Evolutionary conservation across 2,888 invertebrate genomes (phyloP).

Genomic region (Pandemis heparana): DNA sequence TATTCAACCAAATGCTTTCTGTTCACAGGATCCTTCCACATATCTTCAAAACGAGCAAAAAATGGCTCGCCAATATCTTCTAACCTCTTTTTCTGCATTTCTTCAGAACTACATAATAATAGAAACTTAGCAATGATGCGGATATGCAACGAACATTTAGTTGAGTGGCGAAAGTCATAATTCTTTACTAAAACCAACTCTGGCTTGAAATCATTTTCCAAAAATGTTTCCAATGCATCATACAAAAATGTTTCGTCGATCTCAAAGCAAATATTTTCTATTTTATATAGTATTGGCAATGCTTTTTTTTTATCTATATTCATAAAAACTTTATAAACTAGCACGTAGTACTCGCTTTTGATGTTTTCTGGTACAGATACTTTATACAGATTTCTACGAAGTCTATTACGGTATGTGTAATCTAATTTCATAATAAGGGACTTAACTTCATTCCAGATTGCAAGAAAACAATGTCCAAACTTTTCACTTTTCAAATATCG

Average conservation of each 20-base stretch:
- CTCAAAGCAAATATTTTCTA: conserved; percentile 27
- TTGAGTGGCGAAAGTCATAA: background rate
- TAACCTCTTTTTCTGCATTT: conserved; percentile 13
- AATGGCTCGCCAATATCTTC: conserved; percentile 10
- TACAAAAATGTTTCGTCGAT: conserved; percentile 13
- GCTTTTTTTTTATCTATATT: background rate
- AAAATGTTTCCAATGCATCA: background rate
- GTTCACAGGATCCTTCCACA: background rate
- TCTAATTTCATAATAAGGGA: conserved; percentile 12
- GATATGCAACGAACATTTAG: background rate
- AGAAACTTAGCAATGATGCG: conserved; percentile 18
- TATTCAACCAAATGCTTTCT: background rate
- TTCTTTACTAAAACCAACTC: background rate
- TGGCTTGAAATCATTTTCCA: conserved; percentile 3
- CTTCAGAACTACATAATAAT: conserved; percentile 20
- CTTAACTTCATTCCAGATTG: conserved; percentile 21
- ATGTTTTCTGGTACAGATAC: conserved; percentile 8
- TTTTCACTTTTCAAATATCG: conserved; percentile 7
- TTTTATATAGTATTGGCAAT: background rate
- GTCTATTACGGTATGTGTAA: background rate
- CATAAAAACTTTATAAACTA: conserved; percentile 17
- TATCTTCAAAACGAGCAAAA: conserved; percentile 6
- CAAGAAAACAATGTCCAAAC: background rate
- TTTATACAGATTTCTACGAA: background rate
- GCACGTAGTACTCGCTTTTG: conserved; percentile 18